phyloP scores from a whole-genome alignment of 30 jellyfish, hydroid and myxozoan species.

The Sanderia malayensis region DNA sequence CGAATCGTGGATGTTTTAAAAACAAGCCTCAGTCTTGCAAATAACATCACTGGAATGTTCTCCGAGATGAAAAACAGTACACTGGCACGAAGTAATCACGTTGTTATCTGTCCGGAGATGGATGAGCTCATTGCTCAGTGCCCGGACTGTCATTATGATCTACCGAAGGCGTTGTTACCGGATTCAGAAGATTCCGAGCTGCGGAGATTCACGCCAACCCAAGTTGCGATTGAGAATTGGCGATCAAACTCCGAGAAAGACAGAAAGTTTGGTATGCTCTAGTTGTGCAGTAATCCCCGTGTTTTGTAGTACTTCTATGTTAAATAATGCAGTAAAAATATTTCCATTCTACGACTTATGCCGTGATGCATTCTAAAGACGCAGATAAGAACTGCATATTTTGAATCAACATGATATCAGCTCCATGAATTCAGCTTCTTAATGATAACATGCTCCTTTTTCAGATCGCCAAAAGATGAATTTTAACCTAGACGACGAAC shows the following conservation, averaged over 20 bases:
- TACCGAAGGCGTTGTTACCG: conserved; percentile 79
- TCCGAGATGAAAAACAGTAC: conserved; percentile 11
- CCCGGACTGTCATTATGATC: conserved; percentile 65
- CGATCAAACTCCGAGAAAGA: conserved; percentile 32
- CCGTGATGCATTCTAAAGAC: no score
- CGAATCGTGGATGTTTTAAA: conserved; percentile 33
- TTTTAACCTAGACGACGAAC: conserved; percentile 35
- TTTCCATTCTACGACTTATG: no score
- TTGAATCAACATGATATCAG: no score
- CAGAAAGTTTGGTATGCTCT: conserved; percentile 56
- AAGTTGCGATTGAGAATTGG: conserved; percentile 19
- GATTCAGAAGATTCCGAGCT: conserved; percentile 68
- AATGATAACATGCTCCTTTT: neutral
- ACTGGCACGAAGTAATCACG: conserved; percentile 18
- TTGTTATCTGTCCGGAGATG: conserved; percentile 63
- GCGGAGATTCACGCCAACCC: conserved; percentile 16
- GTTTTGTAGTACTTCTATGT: no score
- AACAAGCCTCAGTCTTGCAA: conserved; percentile 25
- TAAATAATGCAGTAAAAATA: no score
- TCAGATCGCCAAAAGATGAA: conserved; percentile 79
- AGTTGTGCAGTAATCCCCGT: no score
- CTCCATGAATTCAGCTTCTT: no score
- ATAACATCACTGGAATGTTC: conserved; percentile 13
- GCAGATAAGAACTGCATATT: no score
- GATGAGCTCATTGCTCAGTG: conserved; percentile 66